Percentiles rank a stretch among this genome's conserved stretches.
phyloP scores from a whole-genome alignment of 2,113 vertebrate species.

The Marmota monax region DNA sequence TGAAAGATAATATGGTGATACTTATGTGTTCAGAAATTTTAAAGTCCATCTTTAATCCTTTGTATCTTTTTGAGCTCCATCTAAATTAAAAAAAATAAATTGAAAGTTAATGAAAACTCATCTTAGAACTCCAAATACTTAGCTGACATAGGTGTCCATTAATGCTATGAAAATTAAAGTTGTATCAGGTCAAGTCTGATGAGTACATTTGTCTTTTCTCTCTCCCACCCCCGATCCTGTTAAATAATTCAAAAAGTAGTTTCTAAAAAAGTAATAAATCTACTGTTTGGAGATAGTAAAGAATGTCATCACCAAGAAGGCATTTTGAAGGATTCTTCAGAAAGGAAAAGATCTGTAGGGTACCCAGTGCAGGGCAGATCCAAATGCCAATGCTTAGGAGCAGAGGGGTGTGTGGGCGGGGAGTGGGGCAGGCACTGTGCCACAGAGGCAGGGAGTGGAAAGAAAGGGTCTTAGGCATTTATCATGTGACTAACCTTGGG shows the following conservation, averaged over 20 bases:
- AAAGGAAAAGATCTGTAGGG: not conserved
- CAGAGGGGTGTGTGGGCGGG: accelerated
- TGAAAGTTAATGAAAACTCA: not conserved
- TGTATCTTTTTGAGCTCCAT: not conserved
- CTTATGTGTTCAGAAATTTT: not conserved
- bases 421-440: too few species aligned
- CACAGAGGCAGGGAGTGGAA: not conserved
- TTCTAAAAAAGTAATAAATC: not conserved
- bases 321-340: not conserved
- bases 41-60: not conserved
- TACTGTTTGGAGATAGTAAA: not conserved
- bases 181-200: not conserved
- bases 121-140: not conserved
- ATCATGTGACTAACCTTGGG: too few species aligned
- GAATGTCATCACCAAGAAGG: not conserved
- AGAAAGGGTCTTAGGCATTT: accelerated
- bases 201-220: not conserved
- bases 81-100: not conserved
- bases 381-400: not conserved
- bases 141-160: too few species aligned
- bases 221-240: not conserved
- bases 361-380: too few species aligned
- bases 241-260: not conserved
- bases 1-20: not conserved
- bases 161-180: not conserved